Evolutionary conservation across 2,797 vertebrate species (phyloP).

Genomic region (Phalanger gymnotis): DNA sequence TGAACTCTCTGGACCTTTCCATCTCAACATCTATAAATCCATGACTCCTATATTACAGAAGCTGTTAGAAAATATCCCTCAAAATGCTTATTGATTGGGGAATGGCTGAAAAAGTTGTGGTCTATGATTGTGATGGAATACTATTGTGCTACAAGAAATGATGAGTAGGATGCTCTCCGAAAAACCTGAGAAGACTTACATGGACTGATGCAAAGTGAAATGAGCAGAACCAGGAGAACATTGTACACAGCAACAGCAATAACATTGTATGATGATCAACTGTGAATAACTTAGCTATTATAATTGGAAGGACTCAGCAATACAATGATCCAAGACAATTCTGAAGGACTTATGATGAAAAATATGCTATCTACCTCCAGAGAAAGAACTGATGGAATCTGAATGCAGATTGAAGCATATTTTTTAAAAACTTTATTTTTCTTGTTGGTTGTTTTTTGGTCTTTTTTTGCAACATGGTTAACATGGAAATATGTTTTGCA

Average conservation of each 20-base stretch:
- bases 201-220: neutral
- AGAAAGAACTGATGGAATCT: neutral
- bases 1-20: neutral
- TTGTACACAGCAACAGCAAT: neutral
- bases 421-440: neutral
- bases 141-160: neutral
- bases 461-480: neutral
- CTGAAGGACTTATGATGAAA: neutral
- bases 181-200: neutral
- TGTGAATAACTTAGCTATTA: neutral
- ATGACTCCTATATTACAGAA: neutral
- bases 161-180: neutral
- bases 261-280: neutral
- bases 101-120: neutral
- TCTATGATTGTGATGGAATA: neutral
- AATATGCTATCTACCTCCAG: neutral
- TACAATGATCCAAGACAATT: neutral
- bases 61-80: neutral
- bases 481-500: neutral
- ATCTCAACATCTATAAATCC: neutral
- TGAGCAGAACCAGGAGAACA: neutral
- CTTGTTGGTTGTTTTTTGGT: too few relatives aligned
- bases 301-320: neutral
- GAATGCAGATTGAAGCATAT: neutral
- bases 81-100: neutral